Percentiles rank a stretch among this genome's conserved stretches.
phyloP scores from a whole-genome alignment of 1,140 invertebrate genomes.

The Tenebrio molitor region DNA sequence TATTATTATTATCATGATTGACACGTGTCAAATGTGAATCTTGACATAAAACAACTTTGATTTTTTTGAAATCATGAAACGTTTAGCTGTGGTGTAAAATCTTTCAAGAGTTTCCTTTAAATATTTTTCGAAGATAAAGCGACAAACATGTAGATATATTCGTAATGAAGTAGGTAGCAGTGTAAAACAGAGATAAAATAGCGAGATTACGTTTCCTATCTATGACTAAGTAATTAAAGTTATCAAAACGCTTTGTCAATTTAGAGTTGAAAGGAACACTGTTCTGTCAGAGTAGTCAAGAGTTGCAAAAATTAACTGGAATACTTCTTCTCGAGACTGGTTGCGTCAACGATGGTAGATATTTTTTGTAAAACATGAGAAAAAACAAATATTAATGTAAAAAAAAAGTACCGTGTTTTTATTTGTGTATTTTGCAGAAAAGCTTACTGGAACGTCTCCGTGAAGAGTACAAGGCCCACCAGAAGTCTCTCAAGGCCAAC shows the following conservation, averaged over 20 bases:
- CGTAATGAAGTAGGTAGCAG: conserved; percentile 1
- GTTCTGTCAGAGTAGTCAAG: background rate
- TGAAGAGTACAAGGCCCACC: conserved; percentile 60
- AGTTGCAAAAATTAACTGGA: background rate
- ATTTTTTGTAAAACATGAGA: background rate
- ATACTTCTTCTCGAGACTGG: no score
- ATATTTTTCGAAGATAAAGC: no score
- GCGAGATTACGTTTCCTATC: conserved; percentile 28
- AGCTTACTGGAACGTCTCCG: conserved; percentile 59
- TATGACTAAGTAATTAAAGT: conserved; percentile 28
- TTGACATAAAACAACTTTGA: background rate
- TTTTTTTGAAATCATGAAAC: background rate
- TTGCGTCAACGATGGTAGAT: no score
- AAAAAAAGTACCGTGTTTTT: no score
- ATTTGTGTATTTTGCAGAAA: conserved; percentile 57
- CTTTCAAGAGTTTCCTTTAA: no score
- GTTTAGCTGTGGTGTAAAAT: no score
- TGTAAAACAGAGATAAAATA: conserved; percentile 35
- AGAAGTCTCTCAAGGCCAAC: conserved; percentile 59
- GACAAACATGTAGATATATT: conserved; percentile 1
- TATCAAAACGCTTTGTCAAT: conserved; percentile 35
- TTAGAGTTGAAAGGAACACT: background rate
- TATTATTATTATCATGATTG: no score
- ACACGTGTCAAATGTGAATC: no score
- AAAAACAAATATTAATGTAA: conserved; percentile 14